phyloP scores from a whole-genome alignment of 1,140 invertebrate species.

The Drosophila parvula region DNA sequence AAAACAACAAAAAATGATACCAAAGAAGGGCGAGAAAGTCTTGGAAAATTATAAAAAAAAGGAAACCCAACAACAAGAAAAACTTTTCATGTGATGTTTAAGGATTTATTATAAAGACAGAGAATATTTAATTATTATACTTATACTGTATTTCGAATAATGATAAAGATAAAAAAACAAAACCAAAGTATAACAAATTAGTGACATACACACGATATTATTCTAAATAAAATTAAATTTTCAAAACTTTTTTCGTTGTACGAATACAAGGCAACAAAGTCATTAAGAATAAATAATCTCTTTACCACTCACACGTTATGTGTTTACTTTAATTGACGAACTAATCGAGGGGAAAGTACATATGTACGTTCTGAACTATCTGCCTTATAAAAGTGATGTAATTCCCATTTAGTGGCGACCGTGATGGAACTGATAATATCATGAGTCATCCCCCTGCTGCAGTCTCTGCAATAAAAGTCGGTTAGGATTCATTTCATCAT shows the following conservation, averaged over 20 bases:
- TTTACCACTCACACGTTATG: slow-evolving; percentile 47
- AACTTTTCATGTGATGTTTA: slow-evolving; percentile 80
- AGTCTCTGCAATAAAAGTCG: background rate
- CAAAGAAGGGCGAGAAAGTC: slow-evolving; percentile 43
- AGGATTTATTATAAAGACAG: slow-evolving; percentile 64
- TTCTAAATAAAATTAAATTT: slow-evolving; percentile 66
- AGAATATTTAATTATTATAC: slow-evolving; percentile 67
- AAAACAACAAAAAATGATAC: slow-evolving; percentile 37
- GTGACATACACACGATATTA: slow-evolving; percentile 60
- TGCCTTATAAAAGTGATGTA: background rate
- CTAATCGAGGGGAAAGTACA: background rate
- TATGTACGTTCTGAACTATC: background rate
- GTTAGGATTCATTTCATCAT: slow-evolving; percentile 27
- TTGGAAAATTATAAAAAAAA: slow-evolving; percentile 35
- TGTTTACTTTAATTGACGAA: background rate
- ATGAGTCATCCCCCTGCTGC: background rate
- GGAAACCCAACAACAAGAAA: slow-evolving; percentile 53
- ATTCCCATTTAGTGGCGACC: background rate
- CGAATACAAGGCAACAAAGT: slow-evolving; percentile 32
- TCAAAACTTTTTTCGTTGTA: slow-evolving; percentile 69
- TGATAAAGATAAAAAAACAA: slow-evolving; percentile 25
- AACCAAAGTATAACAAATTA: slow-evolving; percentile 36
- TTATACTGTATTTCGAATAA: slow-evolving; percentile 67
- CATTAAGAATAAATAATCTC: slow-evolving; percentile 61
- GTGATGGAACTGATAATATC: background rate